Conservation (phyloP, 2,113 vertebrate species). For the Coreoperca whiteheadi region DNA sequence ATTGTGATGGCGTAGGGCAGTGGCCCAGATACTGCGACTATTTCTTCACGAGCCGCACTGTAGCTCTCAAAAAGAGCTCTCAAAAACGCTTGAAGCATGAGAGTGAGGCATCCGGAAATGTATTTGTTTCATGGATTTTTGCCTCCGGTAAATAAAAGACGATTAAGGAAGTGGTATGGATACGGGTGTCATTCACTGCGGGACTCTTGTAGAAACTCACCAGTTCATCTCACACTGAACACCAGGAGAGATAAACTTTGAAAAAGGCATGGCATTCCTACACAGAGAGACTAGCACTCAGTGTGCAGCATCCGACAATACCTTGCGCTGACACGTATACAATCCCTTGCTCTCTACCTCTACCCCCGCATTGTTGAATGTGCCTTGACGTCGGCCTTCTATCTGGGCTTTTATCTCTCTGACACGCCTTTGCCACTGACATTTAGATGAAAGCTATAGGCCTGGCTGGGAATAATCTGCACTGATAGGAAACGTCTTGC, state of each 20-base stretch:
- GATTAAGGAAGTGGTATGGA: slow-evolving; percentile 2
- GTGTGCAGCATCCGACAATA: slow-evolving; percentile 53
- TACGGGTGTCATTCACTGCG: neutral
- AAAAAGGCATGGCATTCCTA: slow-evolving; percentile 26
- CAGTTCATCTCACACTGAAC: slow-evolving; percentile 13
- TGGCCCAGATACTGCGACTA: slow-evolving; percentile 20
- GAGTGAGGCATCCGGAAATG: slow-evolving; percentile 16
- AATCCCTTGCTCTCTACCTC: slow-evolving; percentile 40
- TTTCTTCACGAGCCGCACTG: neutral
- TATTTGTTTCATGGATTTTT: slow-evolving; percentile 16
- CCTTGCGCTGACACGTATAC: slow-evolving; percentile 44
- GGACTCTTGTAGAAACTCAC: slow-evolving; percentile 5
- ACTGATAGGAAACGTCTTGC: slow-evolving; percentile 60
- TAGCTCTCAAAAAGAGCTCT: neutral
- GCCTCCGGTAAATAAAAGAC: slow-evolving; percentile 21
- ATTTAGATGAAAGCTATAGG: slow-evolving; percentile 77
- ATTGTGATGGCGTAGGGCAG: neutral
- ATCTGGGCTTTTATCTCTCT: slow-evolving; percentile 72
- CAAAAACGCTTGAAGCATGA: neutral
- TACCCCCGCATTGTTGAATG: slow-evolving; percentile 49
- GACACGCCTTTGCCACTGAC: slow-evolving; percentile 68
- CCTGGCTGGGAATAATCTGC: slow-evolving; percentile 66
- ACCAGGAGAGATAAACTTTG: slow-evolving; percentile 32
- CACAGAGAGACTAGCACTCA: slow-evolving; percentile 22
- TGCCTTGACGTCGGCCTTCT: slow-evolving; percentile 45